Percentiles rank a stretch among this genome's conserved stretches.
phyloP scores from a whole-genome alignment of 2,888 invertebrate genomes.

The Cheilosia impressa region DNA sequence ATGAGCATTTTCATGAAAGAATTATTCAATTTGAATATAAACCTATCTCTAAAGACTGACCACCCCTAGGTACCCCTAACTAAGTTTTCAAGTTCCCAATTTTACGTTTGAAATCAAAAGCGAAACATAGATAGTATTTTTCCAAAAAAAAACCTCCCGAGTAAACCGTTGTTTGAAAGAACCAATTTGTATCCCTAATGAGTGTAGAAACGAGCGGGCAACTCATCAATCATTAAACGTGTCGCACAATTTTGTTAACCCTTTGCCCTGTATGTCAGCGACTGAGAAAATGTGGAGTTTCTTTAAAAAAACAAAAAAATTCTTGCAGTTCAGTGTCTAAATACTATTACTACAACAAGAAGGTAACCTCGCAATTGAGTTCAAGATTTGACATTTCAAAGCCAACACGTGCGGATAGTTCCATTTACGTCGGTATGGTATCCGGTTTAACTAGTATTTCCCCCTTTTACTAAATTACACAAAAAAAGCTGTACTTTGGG shows the following conservation, averaged over 20 bases:
- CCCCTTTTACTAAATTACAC: background rate
- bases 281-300: slow-evolving; percentile 31
- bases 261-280: slow-evolving; percentile 28
- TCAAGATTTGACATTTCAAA: slow-evolving; percentile 53
- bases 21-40: too few relatives aligned
- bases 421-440: background rate
- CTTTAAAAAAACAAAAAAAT: background rate
- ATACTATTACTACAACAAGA: slow-evolving; percentile 58
- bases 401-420: slow-evolving; percentile 30
- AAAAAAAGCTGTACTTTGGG: background rate
- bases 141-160: too few relatives aligned
- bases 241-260: slow-evolving; percentile 49
- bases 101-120: too few relatives aligned
- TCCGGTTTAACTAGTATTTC: slow-evolving; percentile 19
- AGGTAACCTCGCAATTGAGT: slow-evolving; percentile 43
- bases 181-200: background rate
- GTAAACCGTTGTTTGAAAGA: background rate
- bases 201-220: background rate
- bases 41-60: too few relatives aligned
- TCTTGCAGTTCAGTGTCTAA: slow-evolving; percentile 41
- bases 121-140: too few relatives aligned
- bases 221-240: slow-evolving; percentile 61
- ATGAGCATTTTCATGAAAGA: too few relatives aligned
- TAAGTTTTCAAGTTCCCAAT: too few relatives aligned
- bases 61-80: too few relatives aligned